Evolutionary conservation across 1,140 invertebrate genomes (phyloP).

Genomic region (Aphelenchoides fujianensis): DNA sequence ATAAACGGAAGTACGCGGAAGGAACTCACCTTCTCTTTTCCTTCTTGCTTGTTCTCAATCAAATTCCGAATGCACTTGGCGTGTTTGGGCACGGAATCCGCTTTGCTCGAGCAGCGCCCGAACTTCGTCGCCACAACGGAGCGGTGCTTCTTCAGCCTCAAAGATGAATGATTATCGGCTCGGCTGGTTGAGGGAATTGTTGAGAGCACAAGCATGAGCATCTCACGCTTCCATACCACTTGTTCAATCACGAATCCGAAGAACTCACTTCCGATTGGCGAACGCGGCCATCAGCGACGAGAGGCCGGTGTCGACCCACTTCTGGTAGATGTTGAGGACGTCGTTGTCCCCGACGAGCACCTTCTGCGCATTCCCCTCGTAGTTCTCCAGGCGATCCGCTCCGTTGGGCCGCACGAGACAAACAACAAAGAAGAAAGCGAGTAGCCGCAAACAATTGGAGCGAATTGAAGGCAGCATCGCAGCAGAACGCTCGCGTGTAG

Average conservation of each 20-base stretch:
- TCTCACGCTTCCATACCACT: no score
- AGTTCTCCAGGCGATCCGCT: neutral
- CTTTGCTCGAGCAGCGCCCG: constrained; percentile 5
- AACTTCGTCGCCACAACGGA: constrained; percentile 8
- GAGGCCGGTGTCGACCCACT: constrained; percentile 26
- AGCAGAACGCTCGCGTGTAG: no score
- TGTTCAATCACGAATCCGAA: neutral
- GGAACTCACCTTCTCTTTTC: neutral
- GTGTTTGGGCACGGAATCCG: constrained; percentile 4
- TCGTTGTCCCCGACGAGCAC: constrained; percentile 4
- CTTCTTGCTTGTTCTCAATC: constrained; percentile 12
- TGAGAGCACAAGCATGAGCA: no score
- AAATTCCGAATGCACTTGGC: constrained; percentile 15
- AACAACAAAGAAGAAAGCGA: no score
- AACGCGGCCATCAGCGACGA: constrained; percentile 22
- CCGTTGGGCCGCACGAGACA: no score
- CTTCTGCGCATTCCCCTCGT: constrained; percentile 10
- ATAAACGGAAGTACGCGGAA: neutral
- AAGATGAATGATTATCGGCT: no score
- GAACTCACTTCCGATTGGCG: constrained; percentile 23
- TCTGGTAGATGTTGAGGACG: constrained; percentile 12
- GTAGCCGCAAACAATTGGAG: no score
- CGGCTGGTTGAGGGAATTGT: no score
- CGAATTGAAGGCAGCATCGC: no score
- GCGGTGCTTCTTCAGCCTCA: constrained; percentile 18